Conservation (phyloP, 2,888 invertebrate species). For the Meandrusa payeni region DNA sequence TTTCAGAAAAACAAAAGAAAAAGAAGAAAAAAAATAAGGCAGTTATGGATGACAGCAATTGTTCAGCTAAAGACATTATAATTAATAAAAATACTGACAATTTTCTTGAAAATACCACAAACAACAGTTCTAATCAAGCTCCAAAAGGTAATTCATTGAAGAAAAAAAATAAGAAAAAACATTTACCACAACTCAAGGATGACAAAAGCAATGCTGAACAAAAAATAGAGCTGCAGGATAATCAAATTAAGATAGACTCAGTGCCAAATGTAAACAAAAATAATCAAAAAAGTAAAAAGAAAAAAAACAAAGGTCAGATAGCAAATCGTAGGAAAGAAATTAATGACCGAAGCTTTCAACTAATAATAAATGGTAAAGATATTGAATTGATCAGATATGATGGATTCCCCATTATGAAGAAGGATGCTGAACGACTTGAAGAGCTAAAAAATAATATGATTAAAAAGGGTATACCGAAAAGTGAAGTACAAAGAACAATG, state of each 20-base stretch:
- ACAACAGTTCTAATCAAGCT: not conserved
- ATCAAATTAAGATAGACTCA: not conserved
- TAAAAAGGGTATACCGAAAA: constrained; percentile 84
- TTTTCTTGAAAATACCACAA: not conserved
- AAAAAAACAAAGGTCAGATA: constrained; percentile 47
- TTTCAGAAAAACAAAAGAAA: constrained; percentile 20
- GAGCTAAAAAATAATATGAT: constrained; percentile 83
- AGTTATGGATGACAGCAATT: too few species aligned
- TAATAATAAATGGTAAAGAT: constrained; percentile 83
- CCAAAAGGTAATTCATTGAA: not conserved
- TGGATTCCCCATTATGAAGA: constrained; percentile 86
- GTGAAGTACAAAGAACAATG: constrained; percentile 83
- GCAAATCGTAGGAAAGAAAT: constrained; percentile 68
- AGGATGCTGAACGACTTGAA: constrained; percentile 84
- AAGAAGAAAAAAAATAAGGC: constrained; percentile 29
- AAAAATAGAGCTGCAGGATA: not conserved
- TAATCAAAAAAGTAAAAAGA: constrained; percentile 33
- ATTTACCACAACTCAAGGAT: not conserved
- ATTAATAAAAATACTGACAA: too few species aligned
- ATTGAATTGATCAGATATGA: constrained; percentile 83
- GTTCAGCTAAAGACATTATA: too few species aligned
- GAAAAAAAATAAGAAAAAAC: constrained; percentile 16
- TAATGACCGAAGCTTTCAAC: constrained; percentile 66
- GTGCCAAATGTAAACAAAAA: constrained; percentile 18
- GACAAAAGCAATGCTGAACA: constrained; percentile 7